Percentiles rank a stretch among this genome's conserved stretches.
These are phyloP conservation scores for Drosophila prosaltans DNA, from an alignment of 1,140 invertebrate species.

Conservation along the genomic window DNA sequence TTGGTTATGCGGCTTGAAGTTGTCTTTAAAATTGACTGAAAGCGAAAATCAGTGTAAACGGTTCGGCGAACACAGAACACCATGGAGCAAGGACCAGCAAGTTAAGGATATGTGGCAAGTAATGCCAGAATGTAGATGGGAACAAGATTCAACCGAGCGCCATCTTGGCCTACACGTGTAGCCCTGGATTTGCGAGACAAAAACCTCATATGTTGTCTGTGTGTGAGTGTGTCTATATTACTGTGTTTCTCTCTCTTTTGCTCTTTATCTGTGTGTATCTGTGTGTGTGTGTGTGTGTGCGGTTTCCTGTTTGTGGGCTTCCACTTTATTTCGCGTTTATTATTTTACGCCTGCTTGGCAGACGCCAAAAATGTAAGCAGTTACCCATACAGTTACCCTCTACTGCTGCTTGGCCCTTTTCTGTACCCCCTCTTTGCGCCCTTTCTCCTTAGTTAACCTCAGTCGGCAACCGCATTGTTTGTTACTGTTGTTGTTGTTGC, in stretches of 20 bases:
- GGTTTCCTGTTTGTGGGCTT: slow-evolving; percentile 64
- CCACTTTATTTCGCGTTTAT: slow-evolving; percentile 80
- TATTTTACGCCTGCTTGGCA: slow-evolving; percentile 79
- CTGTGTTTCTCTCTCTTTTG: slow-evolving; percentile 13
- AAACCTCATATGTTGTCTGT: slow-evolving; percentile 27
- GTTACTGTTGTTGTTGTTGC: slow-evolving; percentile 25
- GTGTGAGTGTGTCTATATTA: slow-evolving; percentile 17
- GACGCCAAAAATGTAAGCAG: slow-evolving; percentile 63
- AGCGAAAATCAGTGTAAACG: slow-evolving; percentile 80
- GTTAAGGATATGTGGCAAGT: slow-evolving; percentile 6
- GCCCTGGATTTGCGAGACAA: slow-evolving; percentile 41
- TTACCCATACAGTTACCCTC: neutral
- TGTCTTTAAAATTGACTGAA: slow-evolving; percentile 81
- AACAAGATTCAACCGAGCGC: slow-evolving; percentile 42
- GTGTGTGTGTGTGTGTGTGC: slow-evolving; percentile 34
- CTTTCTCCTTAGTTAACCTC: slow-evolving; percentile 59
- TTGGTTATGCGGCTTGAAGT: slow-evolving; percentile 76
- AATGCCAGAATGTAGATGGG: slow-evolving; percentile 9
- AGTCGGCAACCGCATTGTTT: slow-evolving; percentile 42
- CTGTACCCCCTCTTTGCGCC: too few species aligned
- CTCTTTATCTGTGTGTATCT: neutral
- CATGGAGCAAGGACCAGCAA: slow-evolving; percentile 25
- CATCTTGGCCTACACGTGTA: slow-evolving; percentile 61
- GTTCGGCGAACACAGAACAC: slow-evolving; percentile 52
- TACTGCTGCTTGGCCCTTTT: too few species aligned